phyloP scores from a whole-genome alignment of 2,797 vertebrate genomes.

The Phalanger gymnotis region DNA sequence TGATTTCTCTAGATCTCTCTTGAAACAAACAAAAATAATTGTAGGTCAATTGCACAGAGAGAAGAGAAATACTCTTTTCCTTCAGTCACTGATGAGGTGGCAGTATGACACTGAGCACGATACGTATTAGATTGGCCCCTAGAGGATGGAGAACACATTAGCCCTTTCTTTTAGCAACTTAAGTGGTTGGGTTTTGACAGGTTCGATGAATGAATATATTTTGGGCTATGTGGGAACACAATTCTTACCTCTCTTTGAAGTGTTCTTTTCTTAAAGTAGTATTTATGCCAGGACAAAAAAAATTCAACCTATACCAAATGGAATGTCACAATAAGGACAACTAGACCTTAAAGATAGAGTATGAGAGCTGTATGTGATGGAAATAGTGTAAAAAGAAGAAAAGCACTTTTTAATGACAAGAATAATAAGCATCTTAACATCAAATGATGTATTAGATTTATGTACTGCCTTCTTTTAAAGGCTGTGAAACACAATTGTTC shows the following conservation, averaged over 20 bases:
- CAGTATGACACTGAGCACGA: conserved; percentile 71
- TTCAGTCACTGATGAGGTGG: conserved; percentile 69
- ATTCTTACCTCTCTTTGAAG: not conserved
- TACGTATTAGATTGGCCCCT: conserved; percentile 55
- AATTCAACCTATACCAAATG: not conserved
- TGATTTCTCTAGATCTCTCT: not conserved
- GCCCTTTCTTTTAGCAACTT: conserved; percentile 41
- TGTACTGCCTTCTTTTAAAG: not conserved
- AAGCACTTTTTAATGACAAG: not conserved
- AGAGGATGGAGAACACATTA: conserved; percentile 57
- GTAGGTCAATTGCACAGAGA: not conserved
- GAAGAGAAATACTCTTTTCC: conserved; percentile 54
- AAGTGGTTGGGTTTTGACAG: conserved; percentile 66
- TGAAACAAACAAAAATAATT: not conserved
- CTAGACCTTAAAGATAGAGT: not conserved
- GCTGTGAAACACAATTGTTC: not conserved
- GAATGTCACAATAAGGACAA: not conserved
- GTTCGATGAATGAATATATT: conserved; percentile 58
- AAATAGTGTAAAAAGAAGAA: not conserved
- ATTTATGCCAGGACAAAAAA: not conserved
- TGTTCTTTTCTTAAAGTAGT: not conserved
- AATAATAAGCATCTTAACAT: not conserved
- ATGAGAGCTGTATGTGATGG: not conserved
- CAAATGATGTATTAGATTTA: not conserved
- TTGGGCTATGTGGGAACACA: conserved; percentile 50